These are phyloP conservation scores for Tauraco erythrolophus DNA, from an alignment of 2,113 vertebrate species.

Conservation along the genomic window DNA sequence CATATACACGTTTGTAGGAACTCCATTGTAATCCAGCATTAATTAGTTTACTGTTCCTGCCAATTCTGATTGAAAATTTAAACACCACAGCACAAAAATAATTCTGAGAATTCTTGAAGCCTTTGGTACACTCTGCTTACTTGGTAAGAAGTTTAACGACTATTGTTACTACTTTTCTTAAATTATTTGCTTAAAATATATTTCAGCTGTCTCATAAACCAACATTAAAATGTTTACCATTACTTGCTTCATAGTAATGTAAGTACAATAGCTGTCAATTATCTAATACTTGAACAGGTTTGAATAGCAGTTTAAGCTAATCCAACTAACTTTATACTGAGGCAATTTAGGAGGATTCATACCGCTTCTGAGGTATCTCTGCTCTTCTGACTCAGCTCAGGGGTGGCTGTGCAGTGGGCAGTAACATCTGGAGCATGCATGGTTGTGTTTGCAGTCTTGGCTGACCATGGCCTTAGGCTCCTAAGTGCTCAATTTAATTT, in stretches of 20 bases:
- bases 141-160: neutral
- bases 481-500: neutral
- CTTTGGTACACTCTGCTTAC: neutral
- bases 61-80: conserved; percentile 35
- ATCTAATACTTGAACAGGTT: neutral
- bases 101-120: neutral
- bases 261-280: neutral
- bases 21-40: conserved; percentile 12
- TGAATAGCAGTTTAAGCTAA: neutral
- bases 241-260: neutral
- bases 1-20: neutral
- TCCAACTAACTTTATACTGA: neutral
- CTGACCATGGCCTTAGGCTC: neutral
- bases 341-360: neutral
- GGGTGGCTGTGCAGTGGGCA: neutral
- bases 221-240: neutral
- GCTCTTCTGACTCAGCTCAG: neutral
- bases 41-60: conserved; percentile 14
- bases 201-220: neutral
- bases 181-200: neutral
- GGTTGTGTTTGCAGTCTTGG: neutral
- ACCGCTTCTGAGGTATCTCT: neutral
- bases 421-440: neutral
- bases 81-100: neutral
- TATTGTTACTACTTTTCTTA: neutral